These are phyloP conservation scores for Rhamnusium bicolor DNA, from an alignment of 2,888 invertebrate genomes.

Conservation along the genomic window DNA sequence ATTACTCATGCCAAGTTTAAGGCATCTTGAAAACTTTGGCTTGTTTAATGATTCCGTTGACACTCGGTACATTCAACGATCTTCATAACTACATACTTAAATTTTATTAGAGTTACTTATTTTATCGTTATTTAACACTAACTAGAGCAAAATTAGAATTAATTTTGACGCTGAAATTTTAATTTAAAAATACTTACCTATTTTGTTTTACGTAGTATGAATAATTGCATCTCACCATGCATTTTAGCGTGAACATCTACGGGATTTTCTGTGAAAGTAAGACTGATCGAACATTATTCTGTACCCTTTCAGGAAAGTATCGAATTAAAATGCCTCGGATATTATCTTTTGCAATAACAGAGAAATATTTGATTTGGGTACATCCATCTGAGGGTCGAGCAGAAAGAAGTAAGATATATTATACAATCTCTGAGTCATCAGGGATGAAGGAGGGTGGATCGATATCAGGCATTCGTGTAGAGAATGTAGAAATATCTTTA, in stretches of 20 bases:
- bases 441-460: slow-evolving; percentile 49
- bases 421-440: slow-evolving; percentile 58
- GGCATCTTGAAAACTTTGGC: too few species aligned
- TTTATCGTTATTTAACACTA: too few species aligned
- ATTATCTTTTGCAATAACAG: slow-evolving; percentile 4
- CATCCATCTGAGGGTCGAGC: not conserved
- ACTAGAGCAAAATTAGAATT: too few species aligned
- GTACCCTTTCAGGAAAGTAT: not conserved
- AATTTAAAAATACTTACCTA: too few species aligned
- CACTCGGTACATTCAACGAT: too few species aligned
- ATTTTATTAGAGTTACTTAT: too few species aligned
- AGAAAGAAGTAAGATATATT: slow-evolving; percentile 36
- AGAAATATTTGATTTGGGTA: slow-evolving; percentile 22
- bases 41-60: too few species aligned
- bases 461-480: slow-evolving; percentile 58
- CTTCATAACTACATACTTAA: too few species aligned
- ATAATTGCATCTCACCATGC: not conserved
- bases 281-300: not conserved
- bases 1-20: too few species aligned
- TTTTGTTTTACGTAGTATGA: not conserved
- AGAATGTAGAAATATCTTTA: slow-evolving; percentile 54
- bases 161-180: too few species aligned
- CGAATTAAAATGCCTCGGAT: not conserved
- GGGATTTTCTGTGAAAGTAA: not conserved
- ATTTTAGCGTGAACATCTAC: not conserved